Base-by-base conservation (phyloP, 2,113 vertebrate species). In the Fulica atra region DNA sequence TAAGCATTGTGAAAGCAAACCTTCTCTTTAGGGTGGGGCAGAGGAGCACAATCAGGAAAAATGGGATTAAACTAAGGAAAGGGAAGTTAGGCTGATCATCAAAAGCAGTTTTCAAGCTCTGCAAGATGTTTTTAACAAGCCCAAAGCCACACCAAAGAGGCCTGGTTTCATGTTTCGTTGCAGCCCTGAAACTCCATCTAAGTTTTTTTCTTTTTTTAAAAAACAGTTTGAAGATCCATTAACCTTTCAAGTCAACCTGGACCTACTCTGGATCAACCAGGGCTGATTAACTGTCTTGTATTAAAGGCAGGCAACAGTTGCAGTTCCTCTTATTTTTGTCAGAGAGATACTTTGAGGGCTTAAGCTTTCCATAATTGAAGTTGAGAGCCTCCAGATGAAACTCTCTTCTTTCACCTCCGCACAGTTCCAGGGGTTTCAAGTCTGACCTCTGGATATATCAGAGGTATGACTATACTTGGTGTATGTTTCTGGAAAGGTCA, bases 91-190 rank as follows among this genome's bases (percentile, higher is more conserved):
- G 35, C 56, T 11, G 13, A 81, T 76, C 81, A 93, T 96, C 83
- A 96, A 96, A 95, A 93, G 86, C 65, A 86, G 77, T 81, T 92
- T 83, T 65, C 81, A 78, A 76, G 31, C 48, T 79, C 69, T 94
- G 73, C 80, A 95, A 92, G 79, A 95, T 96, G 88, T 83, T 94
- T 93, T 57, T 79, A 94, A 74, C 79, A 78, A 96, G 16, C 88
- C 86, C 86, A 96, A 96, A 92, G 88, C 90, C 96, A 94, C 92
- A 95, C 72, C 83, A 94, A 93, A 94, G 80, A 78, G 48, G 69
- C 24, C 38, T 76, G 80, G 88, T 96, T 96, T 96, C 65, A 12
- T 54, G n/a, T 97, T 96, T 93, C 76, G 1, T 84, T 6, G 4
- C 56, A 90, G 70, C 29, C 44, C 66, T 87, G 88, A 87, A 95